These are phyloP conservation scores for Ophioninae sp. DNA, from an alignment of 2,888 invertebrate species.

Conservation along the genomic window DNA sequence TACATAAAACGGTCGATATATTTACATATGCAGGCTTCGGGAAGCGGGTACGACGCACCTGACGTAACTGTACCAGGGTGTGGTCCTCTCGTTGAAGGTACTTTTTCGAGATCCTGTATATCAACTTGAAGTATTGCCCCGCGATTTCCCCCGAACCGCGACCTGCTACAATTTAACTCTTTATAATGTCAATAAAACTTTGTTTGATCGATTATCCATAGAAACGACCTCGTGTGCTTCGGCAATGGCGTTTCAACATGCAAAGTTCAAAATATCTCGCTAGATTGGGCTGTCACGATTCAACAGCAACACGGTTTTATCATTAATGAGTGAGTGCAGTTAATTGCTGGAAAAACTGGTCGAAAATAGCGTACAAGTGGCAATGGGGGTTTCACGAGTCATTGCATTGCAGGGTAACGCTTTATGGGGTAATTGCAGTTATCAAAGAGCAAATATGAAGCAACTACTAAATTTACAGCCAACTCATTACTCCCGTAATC, in stretches of 20 bases:
- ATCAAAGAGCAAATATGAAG: not conserved
- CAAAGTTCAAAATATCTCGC: constrained; percentile 25
- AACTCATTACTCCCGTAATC: not conserved
- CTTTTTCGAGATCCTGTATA: constrained; percentile 32
- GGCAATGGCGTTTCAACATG: constrained; percentile 11
- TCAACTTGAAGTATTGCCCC: constrained; percentile 1
- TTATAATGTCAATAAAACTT: constrained; percentile 33
- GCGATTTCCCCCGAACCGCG: not conserved
- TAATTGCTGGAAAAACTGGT: not conserved
- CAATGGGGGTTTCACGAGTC: not conserved
- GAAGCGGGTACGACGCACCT: constrained; percentile 31
- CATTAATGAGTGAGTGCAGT: not conserved
- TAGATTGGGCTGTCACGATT: constrained; percentile 1
- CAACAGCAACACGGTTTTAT: not conserved
- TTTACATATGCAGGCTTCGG: constrained; percentile 33
- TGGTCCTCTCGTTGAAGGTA: constrained; percentile 34
- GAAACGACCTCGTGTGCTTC: constrained; percentile 53
- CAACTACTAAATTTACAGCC: no score
- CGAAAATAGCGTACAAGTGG: not conserved
- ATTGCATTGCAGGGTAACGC: not conserved
- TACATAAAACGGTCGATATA: not conserved
- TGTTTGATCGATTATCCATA: constrained; percentile 62
- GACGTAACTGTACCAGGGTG: constrained; percentile 57
- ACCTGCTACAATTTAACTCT: constrained; percentile 35
- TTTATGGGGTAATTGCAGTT: not conserved